Conservation (phyloP, 2,113 vertebrate species). For the Typhlomys cinereus region DNA sequence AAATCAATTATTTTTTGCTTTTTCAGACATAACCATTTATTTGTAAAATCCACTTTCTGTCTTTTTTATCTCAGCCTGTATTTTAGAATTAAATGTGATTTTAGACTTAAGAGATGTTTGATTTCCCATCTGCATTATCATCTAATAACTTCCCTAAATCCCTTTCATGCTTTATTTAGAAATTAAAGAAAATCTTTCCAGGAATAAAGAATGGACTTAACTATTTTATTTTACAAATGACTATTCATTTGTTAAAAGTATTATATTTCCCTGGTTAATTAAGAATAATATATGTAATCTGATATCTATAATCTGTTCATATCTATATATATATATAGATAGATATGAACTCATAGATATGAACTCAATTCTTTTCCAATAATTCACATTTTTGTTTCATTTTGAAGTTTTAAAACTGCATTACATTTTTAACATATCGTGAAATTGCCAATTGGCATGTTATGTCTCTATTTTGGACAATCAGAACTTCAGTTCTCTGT, state of each 20-base stretch:
- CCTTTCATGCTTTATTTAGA: constrained; percentile 1
- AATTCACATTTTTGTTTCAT: not conserved
- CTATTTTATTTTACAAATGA: not conserved
- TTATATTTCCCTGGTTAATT: not conserved
- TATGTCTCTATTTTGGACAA: not conserved
- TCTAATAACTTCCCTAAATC: not conserved
- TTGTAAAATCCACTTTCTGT: constrained; percentile 29
- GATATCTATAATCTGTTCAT: not conserved
- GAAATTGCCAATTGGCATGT: not conserved
- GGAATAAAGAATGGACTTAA: not conserved
- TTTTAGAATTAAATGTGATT: not conserved
- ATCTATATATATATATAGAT: too few species aligned
- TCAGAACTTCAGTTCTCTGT: not conserved
- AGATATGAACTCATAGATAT: too few species aligned
- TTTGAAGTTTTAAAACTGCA: not conserved
- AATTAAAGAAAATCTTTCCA: not conserved
- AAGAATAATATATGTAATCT: not conserved
- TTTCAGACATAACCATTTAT: not conserved
- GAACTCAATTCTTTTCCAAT: not conserved
- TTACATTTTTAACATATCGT: not conserved
- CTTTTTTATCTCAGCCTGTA: not conserved
- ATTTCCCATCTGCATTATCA: constrained; percentile 11
- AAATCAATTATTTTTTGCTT: not conserved
- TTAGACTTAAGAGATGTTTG: not conserved
- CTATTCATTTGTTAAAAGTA: not conserved